Conservation (phyloP, 2,888 invertebrate species). For the Dicycla oo region DNA sequence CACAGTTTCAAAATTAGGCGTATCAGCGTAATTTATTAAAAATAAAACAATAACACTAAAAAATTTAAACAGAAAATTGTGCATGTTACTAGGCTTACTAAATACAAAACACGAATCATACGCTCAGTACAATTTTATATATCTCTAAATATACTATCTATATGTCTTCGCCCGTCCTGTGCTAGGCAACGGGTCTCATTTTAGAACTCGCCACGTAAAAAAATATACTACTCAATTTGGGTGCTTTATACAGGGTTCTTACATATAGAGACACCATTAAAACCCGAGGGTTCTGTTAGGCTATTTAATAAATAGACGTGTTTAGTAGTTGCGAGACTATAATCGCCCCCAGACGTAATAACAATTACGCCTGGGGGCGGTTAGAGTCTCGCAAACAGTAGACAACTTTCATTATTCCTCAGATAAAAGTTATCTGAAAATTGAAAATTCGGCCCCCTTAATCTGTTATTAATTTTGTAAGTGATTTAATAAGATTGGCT, state of each 20-base stretch:
- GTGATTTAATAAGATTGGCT: too few species aligned
- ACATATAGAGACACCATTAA: slow-evolving; percentile 68
- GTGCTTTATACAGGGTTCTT: slow-evolving; percentile 72
- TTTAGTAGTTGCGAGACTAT: too few species aligned
- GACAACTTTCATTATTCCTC: too few species aligned
- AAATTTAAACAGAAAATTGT: slow-evolving; percentile 56
- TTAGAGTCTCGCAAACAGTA: neutral
- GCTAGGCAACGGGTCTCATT: slow-evolving; percentile 31
- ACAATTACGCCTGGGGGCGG: neutral
- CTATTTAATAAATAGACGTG: too few species aligned
- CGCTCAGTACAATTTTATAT: slow-evolving; percentile 57
- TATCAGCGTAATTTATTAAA: slow-evolving; percentile 1
- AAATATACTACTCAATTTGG: slow-evolving; percentile 75
- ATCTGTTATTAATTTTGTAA: too few species aligned
- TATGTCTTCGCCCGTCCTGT: slow-evolving; percentile 43
- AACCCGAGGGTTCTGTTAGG: neutral
- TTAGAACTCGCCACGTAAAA: slow-evolving; percentile 79
- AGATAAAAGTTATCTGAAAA: too few species aligned
- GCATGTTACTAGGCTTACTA: slow-evolving; percentile 60
- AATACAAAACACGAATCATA: slow-evolving; percentile 50
- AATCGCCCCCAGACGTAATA: too few species aligned
- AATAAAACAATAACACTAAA: slow-evolving; percentile 16
- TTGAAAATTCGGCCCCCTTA: too few species aligned
- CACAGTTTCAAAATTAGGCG: slow-evolving; percentile 24
- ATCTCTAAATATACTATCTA: slow-evolving; percentile 62